Evolutionary conservation across 2,888 invertebrate species (phyloP).

Genomic region (Smittia sp.): DNA sequence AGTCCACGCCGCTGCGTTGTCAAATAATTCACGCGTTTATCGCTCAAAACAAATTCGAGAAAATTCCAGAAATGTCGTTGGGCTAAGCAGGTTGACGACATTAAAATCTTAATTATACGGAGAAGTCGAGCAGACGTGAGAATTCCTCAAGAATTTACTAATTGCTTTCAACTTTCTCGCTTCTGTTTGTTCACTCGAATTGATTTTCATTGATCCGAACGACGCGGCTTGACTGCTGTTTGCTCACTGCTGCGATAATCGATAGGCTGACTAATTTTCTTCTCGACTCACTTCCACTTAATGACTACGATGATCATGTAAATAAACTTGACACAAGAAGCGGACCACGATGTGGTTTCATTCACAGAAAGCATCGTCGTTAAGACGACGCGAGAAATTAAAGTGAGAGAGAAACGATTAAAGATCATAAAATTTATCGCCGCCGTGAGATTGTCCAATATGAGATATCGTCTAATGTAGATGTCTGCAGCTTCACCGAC

Average conservation of each 20-base stretch:
- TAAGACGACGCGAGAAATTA: neutral
- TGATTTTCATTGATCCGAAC: too few species aligned
- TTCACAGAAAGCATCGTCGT: neutral
- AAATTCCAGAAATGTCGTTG: too few species aligned
- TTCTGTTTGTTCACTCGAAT: too few species aligned
- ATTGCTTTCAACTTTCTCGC: too few species aligned
- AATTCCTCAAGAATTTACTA: too few species aligned
- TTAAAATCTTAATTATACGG: too few species aligned
- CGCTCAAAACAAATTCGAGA: neutral
- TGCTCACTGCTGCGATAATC: neutral
- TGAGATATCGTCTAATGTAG: constrained; percentile 10
- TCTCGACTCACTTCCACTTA: neutral
- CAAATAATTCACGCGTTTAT: neutral
- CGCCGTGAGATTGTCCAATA: neutral
- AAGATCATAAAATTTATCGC: constrained; percentile 25
- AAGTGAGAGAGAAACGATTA: constrained; percentile 16
- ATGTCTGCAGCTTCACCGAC: neutral
- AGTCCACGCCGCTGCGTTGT: neutral
- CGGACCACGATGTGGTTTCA: neutral
- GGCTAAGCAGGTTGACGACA: too few species aligned
- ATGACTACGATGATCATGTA: neutral
- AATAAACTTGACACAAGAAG: constrained; percentile 3
- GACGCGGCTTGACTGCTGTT: too few species aligned
- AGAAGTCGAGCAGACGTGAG: too few species aligned
- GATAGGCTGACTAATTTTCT: neutral